phyloP scores from a whole-genome alignment of 1,140 invertebrate species.

The Sipha flava region DNA sequence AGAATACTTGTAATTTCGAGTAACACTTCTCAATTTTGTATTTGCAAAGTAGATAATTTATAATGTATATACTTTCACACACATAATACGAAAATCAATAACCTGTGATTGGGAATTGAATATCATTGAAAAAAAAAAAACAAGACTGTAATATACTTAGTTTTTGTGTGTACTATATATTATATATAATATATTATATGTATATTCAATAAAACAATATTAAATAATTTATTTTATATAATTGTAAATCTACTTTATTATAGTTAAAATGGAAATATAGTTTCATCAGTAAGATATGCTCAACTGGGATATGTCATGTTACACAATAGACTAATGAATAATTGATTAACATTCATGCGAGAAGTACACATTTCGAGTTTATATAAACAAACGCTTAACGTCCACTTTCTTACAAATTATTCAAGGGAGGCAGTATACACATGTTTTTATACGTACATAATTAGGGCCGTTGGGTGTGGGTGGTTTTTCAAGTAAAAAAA shows the following conservation, averaged over 20 bases:
- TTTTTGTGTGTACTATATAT: background rate
- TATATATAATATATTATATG: background rate
- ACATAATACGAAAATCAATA: no score
- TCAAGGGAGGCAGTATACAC: no score
- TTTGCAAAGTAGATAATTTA: no score
- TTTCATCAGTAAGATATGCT: conserved; percentile 11
- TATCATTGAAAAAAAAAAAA: no score
- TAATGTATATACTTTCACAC: no score
- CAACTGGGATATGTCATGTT: conserved; percentile 16
- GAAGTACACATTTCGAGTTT: background rate
- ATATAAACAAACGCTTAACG: background rate
- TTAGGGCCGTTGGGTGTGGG: no score
- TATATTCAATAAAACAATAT: background rate
- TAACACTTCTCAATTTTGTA: no score
- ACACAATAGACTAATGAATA: background rate
- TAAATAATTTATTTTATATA: background rate
- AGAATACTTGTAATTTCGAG: no score
- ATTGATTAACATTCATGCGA: background rate
- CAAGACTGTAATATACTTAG: no score
- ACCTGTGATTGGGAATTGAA: no score
- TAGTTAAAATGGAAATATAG: background rate
- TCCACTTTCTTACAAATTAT: background rate
- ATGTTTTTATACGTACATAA: no score
- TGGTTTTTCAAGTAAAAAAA: background rate
- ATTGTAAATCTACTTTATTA: background rate